Base-by-base conservation (phyloP, 1,140 invertebrate genomes). In the Littorina saxatilis region DNA sequence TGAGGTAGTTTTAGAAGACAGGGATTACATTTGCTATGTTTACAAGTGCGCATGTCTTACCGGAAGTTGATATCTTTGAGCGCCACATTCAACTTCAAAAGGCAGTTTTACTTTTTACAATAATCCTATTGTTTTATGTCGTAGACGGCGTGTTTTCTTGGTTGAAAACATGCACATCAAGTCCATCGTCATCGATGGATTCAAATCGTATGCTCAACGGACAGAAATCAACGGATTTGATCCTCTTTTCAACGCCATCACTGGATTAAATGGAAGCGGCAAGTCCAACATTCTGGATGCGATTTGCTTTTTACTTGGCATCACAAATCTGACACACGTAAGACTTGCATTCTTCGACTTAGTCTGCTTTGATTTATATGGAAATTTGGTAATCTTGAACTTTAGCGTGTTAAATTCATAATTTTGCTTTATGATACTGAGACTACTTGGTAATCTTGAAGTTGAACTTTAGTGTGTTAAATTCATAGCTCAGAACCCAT, bases 211-310 rank as follows among this genome's bases (percentile, higher is more conserved):
- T 88, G 98, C 98, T 0, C 95, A 96, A 85, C 94, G 97, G 87
- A 97, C 98, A 0, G 97, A 98, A 93, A 95, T 99, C n/a, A 95
- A 95, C 83, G 96, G 96, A 32, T 99, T 99, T 92, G 98, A 99
- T 93, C 95, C 94, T 7, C 95, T 97, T 92, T 99, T 99, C 91
- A 99, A 99, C 90, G 99, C 99, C 15, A 99, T 99, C 70, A 99
- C 99, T 58, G 99, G 99, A 17, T 93, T 99, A 11, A 99, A 99
- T 93, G 99, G 99, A 5, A 98, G 96, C 83, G 99, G 99, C 70
- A 99, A 99, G 93, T 99, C 98, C 0, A 99, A 99, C 90, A 98
- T 99, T 91, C 94, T 99, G 63, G 99, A 99, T 94, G 95, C 97
- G 17, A 99, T 99, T 92, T 99, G 98, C 92, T 99, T 99, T 92